Evolutionary conservation across 2,797 vertebrate genomes (phyloP), one percentile per base, ranked within the genome.

Genomic region (Myoxocephalus aenaeus): DNA sequence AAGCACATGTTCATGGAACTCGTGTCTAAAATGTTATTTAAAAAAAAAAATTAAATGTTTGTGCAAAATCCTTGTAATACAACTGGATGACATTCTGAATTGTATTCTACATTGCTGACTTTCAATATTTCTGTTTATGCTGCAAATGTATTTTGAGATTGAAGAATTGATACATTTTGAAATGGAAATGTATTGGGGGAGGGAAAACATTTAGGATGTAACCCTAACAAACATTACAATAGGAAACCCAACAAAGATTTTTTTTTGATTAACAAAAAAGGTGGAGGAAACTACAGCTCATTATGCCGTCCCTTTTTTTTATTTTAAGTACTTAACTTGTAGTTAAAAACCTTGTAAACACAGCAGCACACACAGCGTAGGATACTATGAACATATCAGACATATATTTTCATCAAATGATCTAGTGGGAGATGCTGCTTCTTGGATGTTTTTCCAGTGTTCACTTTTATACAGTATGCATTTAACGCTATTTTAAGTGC

Each of bases 1-100:
- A 85, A 88, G 79, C 81, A 80, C 56, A 69, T 77, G 54, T 66
- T 66, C 2, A 38, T 78, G 50, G 64, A 58, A 42, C 71, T 70
- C 38, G 20, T 86, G 51, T 77, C 25, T 70, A 44, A 82, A 62
- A 65, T 65, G 22, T 27, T 15, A 69, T 38, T 57, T 75, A 32
- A 32, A 29, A 29, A 29, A 29, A 29, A 29, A 4, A 29, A 2
- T 34, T 34, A 29, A 29, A 69, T 67, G 14, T 48, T 65, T 40
- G 27, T 27, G 68, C 70, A 56, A 18, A 72, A 56, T 58, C 1
- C 9, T 53, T 51, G 34, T 65, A 13, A 1, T 44, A 7, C 62
- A 50, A 17, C 50, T 17, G 65, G 54, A 36, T 40, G 44, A 82
- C 34, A 65, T 66, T 75, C 9, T 77, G 42, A 73, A 64, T 7